These are phyloP conservation scores for Tipula helvola DNA, from an alignment of 2,888 invertebrate genomes.

Conservation along the genomic window DNA sequence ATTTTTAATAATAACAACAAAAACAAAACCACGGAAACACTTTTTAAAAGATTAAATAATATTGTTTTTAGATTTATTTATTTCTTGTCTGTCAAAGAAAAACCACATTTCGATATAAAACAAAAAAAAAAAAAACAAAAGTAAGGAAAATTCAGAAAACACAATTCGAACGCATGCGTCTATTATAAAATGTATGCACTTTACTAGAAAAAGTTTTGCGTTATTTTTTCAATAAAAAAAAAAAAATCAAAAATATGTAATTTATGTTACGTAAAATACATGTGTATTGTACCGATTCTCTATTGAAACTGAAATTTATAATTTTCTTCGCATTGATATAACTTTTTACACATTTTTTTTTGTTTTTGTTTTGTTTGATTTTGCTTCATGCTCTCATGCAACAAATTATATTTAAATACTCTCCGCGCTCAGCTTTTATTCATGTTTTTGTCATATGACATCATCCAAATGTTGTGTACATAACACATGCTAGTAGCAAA, in stretches of 20 bases:
- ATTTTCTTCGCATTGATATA: background rate
- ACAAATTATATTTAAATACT: background rate
- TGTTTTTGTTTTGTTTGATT: background rate
- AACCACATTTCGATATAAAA: background rate
- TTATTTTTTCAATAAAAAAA: background rate
- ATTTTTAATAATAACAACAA: background rate
- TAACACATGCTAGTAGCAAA: background rate
- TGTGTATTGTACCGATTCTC: background rate
- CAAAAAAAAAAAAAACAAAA: background rate
- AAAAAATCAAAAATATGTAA: background rate
- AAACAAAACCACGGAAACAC: background rate
- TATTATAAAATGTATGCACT: background rate
- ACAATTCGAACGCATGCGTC: background rate
- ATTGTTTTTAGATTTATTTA: background rate
- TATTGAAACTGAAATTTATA: background rate
- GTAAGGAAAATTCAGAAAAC: background rate
- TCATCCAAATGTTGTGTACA: background rate
- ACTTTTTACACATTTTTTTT: background rate
- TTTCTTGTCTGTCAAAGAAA: background rate
- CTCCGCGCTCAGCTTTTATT: background rate
- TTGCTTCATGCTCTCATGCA: background rate
- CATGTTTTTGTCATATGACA: background rate
- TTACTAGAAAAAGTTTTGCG: background rate
- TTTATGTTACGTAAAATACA: background rate
- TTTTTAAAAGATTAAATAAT: background rate